Evolutionary conservation across 2,888 invertebrate genomes (phyloP), one percentile per base, ranked within the genome.

Genomic region (Anorthoa munda): DNA sequence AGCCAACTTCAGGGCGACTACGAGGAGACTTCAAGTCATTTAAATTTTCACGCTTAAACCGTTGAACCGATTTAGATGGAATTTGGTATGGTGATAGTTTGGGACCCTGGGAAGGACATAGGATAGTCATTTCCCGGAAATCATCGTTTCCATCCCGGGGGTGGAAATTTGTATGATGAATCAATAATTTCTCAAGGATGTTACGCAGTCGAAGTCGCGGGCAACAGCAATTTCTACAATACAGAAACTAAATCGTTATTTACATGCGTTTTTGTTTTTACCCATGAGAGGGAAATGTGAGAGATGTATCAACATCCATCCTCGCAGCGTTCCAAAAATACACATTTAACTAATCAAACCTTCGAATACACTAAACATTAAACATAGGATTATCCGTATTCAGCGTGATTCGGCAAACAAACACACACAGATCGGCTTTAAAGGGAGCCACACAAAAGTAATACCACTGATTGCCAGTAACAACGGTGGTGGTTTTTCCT

Each of bases 361-460:
- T 3, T 53, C 2, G 53, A 75, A 60, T 50, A 53, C 13, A 26
- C 39, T 26, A 50, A 75, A 59, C 39, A 66, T 51, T 51, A 39
- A 39, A 59, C n/a, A 60, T 61, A n/a, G 21, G 15, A 46, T 59
- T 46, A 48, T 68, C 72, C 23, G 60, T 51, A 55, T 61, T 60
- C 64, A 61, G 23, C 15, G 50, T 23, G 50, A 13, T 31, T 46
- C 46, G 23, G 23, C 13, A 9, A 15, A 45, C 56, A 75, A 67
- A 80, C 69, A 65, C 48, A 65, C 26, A 50, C 13, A 11, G 48
- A 46, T 46, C 55, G 23, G 72, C 45, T 56, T 65, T 60, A 60
- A 26, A 39, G 9, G 23, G 17, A 17, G 12, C n/a, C 15, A 4
- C 13, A 55, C 48, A 46, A 26, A 39, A 56, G 21, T 45, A 13